Conservation (phyloP, 1,140 invertebrate species). For the Micrasema longulum region DNA sequence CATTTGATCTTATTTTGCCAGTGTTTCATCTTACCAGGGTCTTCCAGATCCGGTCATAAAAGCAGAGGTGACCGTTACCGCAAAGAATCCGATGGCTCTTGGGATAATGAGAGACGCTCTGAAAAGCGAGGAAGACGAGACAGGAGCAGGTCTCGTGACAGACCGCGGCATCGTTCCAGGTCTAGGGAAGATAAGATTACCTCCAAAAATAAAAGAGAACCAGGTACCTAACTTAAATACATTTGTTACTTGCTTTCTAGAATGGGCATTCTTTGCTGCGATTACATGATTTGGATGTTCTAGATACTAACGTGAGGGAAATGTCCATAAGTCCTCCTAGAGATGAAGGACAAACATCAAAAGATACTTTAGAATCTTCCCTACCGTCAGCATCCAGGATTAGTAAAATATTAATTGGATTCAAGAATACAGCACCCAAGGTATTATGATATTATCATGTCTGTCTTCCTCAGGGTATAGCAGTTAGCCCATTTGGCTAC, state of each 20-base stretch:
- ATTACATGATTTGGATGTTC: slow-evolving; percentile 29
- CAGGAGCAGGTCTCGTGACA: slow-evolving; percentile 56
- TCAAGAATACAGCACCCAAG: slow-evolving; percentile 59
- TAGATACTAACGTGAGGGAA: slow-evolving; percentile 54
- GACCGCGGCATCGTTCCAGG: slow-evolving; percentile 48
- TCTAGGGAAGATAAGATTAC: slow-evolving; percentile 45
- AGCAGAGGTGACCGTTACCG: slow-evolving; percentile 68
- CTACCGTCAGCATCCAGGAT: slow-evolving; percentile 65
- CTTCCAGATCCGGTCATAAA: slow-evolving; percentile 64
- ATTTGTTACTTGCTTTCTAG: background rate
- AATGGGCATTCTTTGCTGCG: no score
- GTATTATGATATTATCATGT: no score
- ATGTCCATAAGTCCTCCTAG: slow-evolving; percentile 54
- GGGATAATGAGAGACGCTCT: slow-evolving; percentile 63
- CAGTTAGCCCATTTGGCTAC: no score
- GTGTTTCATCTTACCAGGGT: slow-evolving; percentile 71
- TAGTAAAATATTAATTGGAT: slow-evolving; percentile 64
- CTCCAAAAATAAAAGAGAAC: slow-evolving; percentile 23
- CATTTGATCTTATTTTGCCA: slow-evolving; percentile 72
- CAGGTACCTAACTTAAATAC: slow-evolving; percentile 29
- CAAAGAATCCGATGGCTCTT: slow-evolving; percentile 60
- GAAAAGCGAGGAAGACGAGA: slow-evolving; percentile 61
- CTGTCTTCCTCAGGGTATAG: no score
- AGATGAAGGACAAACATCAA: slow-evolving; percentile 52
- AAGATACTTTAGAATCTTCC: slow-evolving; percentile 55